Evolutionary conservation across 2,113 vertebrate genomes (phyloP).

Genomic region (Aptenodytes patagonicus): DNA sequence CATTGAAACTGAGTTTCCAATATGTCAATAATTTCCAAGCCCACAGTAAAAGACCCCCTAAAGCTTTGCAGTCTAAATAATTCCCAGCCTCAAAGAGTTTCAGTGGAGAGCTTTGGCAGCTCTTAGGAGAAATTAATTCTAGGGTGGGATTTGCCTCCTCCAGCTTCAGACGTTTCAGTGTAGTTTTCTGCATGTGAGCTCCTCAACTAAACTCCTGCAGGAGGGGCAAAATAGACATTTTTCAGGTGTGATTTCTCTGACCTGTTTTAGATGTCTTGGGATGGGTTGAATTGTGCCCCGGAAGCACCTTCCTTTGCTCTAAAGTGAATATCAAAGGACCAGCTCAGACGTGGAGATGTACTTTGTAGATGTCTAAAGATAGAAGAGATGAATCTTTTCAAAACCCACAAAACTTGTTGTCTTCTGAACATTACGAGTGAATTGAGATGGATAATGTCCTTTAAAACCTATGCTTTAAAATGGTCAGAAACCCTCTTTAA

Average conservation of each 20-base stretch:
- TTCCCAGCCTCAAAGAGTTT: background rate
- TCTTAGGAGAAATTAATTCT: background rate
- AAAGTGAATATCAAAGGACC: constrained; percentile 10
- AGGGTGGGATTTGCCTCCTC: background rate
- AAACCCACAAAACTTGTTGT: background rate
- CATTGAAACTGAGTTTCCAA: background rate
- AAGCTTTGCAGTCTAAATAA: constrained; percentile 41
- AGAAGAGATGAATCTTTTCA: background rate
- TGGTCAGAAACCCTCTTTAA: background rate
- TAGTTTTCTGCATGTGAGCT: background rate
- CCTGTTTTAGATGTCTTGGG: constrained; percentile 7
- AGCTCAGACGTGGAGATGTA: background rate
- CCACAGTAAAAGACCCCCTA: background rate
- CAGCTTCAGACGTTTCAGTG: background rate
- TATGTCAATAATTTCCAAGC: constrained; percentile 1
- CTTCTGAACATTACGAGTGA: background rate
- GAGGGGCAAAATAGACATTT: background rate
- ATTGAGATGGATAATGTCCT: background rate
- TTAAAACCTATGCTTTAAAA: background rate
- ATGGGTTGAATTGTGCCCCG: background rate
- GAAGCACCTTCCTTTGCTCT: background rate
- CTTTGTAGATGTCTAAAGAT: constrained; percentile 13
- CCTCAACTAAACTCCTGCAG: background rate
- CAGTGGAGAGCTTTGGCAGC: background rate
- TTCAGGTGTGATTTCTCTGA: background rate